These are phyloP conservation scores for Scortum barcoo DNA, from an alignment of 2,113 vertebrate species.

Conservation along the genomic window DNA sequence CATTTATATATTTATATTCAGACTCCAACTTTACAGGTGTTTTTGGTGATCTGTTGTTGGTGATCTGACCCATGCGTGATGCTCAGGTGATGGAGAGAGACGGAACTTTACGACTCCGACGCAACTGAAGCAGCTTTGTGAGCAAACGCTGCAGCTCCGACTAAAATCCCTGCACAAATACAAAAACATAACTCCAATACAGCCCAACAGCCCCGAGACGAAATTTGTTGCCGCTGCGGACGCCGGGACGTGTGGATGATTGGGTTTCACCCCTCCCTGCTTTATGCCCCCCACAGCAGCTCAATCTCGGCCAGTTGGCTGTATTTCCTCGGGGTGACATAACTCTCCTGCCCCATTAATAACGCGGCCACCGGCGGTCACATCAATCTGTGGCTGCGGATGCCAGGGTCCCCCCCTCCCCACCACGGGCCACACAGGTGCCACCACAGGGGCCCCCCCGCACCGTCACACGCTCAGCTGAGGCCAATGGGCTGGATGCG, in stretches of 20 bases:
- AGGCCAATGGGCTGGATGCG: slow-evolving; percentile 56
- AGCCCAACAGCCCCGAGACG: slow-evolving; percentile 31
- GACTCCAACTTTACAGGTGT: not conserved
- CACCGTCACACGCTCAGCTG: slow-evolving; percentile 46
- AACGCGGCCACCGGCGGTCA: slow-evolving; percentile 62
- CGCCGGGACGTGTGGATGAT: slow-evolving; percentile 62
- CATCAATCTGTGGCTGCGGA: slow-evolving; percentile 67
- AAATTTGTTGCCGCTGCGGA: slow-evolving; percentile 62
- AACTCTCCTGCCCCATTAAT: slow-evolving; percentile 80
- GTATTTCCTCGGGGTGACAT: slow-evolving; percentile 73
- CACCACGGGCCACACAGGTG: slow-evolving; percentile 40
- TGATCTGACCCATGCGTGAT: not conserved
- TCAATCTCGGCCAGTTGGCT: slow-evolving; percentile 72
- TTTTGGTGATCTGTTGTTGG: not conserved
- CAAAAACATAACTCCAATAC: slow-evolving; percentile 41
- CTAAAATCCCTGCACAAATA: slow-evolving; percentile 33
- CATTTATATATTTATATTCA: not conserved
- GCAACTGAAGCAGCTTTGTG: slow-evolving; percentile 16
- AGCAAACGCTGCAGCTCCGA: slow-evolving; percentile 15
- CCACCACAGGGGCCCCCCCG: slow-evolving; percentile 29
- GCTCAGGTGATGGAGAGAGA: not conserved
- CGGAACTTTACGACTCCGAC: slow-evolving; percentile 27
- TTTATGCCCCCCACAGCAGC: slow-evolving; percentile 73
- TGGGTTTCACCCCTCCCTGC: slow-evolving; percentile 58
- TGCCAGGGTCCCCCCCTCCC: too few species aligned